Percentiles rank a stretch among this genome's conserved stretches.
Evolutionary conservation across 64 coral and sea anemone species (phyloP).

Genomic region (Pocillopora damicornis): DNA sequence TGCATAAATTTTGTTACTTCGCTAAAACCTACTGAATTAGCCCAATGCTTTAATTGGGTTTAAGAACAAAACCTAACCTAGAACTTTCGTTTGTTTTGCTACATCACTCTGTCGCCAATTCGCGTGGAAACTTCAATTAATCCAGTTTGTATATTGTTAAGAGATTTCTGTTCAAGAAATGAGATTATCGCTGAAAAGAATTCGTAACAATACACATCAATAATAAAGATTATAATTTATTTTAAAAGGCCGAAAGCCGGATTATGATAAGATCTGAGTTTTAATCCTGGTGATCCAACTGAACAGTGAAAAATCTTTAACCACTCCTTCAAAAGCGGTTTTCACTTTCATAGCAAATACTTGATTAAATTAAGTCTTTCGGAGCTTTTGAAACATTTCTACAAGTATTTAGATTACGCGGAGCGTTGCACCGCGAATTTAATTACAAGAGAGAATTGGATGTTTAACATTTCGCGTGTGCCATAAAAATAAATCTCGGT

Average conservation of each 20-base stretch:
- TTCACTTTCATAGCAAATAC: not conserved
- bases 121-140: not conserved
- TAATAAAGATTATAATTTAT: not conserved
- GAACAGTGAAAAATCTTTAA: not conserved
- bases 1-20: too few species aligned
- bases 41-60: not conserved
- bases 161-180: not conserved
- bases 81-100: not conserved
- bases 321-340: not conserved
- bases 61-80: not conserved
- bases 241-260: not conserved
- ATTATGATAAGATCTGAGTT: not conserved
- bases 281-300: slow-evolving; percentile 2
- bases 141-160: not conserved
- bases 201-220: not conserved
- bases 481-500: not conserved
- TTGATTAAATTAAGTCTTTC: not conserved
- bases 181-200: not conserved
- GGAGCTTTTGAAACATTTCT: not conserved
- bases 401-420: not conserved
- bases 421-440: not conserved
- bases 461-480: slow-evolving; percentile 4
- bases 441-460: not conserved
- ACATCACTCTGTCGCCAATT: not conserved
- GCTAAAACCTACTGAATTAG: too few species aligned